Evolutionary conservation across 1,140 invertebrate species (phyloP).

Genomic region (Zaprionus vittiger): DNA sequence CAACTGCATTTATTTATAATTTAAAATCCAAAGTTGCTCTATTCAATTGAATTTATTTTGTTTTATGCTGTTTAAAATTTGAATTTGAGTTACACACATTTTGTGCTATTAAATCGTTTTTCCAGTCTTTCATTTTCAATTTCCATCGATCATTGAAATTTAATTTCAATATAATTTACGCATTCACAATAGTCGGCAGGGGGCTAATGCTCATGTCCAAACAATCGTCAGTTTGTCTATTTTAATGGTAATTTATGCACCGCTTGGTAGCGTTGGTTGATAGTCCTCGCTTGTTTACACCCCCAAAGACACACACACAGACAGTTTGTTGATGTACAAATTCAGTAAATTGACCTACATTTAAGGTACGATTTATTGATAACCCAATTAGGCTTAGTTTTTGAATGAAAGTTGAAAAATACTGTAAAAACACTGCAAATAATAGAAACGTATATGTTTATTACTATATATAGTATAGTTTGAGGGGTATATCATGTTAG

Average conservation of each 20-base stretch:
- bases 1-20: constrained; percentile 8
- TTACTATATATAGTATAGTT: constrained; percentile 8
- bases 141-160: constrained; percentile 40
- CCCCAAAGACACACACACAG: constrained; percentile 5
- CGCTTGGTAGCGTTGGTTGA: constrained; percentile 39
- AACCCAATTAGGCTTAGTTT: constrained; percentile 63
- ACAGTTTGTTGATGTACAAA: constrained; percentile 23
- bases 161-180: constrained; percentile 38
- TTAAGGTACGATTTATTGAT: constrained; percentile 62
- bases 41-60: neutral
- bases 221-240: constrained; percentile 37
- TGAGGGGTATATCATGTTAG: neutral
- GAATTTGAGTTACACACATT: neutral
- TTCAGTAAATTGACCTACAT: constrained; percentile 52
- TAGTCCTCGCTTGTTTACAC: constrained; percentile 26
- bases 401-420: neutral
- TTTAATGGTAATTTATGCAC: constrained; percentile 48
- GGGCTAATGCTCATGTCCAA: constrained; percentile 43
- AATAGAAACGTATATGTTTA: constrained; percentile 36
- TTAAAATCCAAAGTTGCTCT: neutral
- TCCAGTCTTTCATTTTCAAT: neutral
- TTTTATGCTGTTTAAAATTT: neutral
- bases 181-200: constrained; percentile 14
- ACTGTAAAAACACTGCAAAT: constrained; percentile 7
- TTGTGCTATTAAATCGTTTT: neutral